These are phyloP conservation scores for Malaclemys terrapin DNA, from an alignment of 2,113 vertebrate species.

Conservation along the genomic window DNA sequence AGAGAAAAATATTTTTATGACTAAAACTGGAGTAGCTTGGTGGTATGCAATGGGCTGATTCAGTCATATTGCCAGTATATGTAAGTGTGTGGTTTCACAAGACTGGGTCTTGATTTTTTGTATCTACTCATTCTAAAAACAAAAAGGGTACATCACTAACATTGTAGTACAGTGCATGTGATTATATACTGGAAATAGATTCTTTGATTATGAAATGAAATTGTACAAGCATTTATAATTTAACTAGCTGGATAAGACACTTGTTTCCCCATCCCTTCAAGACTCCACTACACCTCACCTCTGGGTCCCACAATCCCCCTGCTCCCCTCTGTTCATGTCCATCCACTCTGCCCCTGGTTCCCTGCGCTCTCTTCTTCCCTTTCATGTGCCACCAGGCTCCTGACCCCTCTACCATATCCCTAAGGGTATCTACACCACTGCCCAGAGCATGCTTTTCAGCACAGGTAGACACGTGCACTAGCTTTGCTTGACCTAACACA, in stretches of 20 bases:
- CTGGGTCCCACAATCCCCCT: neutral
- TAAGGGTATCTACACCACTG: neutral
- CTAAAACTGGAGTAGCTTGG: neutral
- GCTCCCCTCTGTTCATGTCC: neutral
- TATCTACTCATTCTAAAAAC: no score
- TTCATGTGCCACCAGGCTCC: neutral
- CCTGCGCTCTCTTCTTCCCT: neutral
- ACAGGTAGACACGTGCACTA: no score
- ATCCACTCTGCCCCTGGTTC: neutral
- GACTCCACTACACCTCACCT: neutral
- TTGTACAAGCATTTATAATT: neutral
- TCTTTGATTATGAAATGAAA: neutral
- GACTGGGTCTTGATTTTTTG: neutral
- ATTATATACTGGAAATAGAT: neutral
- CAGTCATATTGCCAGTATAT: neutral
- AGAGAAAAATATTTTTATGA: neutral
- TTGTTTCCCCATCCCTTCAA: neutral
- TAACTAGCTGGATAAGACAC: neutral
- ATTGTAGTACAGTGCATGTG: fast-evolving
- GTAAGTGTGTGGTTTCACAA: neutral
- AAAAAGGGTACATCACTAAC: neutral
- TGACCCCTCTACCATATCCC: neutral
- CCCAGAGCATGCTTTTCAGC: no score
- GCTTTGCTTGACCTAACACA: no score
- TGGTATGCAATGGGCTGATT: neutral